phyloP scores from a whole-genome alignment of 2,113 vertebrate genomes.

The Tretioscincus oriximinensis region DNA sequence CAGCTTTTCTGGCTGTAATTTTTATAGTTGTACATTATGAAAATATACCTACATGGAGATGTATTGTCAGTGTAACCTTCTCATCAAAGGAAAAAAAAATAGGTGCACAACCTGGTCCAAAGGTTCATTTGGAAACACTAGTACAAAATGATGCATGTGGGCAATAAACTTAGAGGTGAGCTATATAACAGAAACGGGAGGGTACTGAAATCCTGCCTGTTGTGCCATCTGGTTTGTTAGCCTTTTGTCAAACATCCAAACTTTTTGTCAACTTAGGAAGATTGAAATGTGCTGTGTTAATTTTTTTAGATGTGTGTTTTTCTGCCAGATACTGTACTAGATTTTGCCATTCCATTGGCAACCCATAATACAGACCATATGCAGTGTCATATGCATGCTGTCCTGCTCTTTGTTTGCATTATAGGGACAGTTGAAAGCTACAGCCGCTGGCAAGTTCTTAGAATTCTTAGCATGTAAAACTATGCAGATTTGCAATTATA shows the following conservation, averaged over 20 bases:
- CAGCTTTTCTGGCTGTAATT: neutral
- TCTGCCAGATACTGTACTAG: neutral
- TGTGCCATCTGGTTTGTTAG: neutral
- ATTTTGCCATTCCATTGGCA: constrained; percentile 16
- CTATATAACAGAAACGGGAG: neutral
- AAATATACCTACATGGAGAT: too few relatives aligned
- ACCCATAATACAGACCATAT: neutral
- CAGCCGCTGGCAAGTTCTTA: constrained; percentile 30
- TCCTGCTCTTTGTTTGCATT: constrained; percentile 9
- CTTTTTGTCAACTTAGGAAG: neutral
- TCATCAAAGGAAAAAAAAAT: too few relatives aligned
- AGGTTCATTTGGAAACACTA: neutral
- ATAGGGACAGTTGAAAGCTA: constrained; percentile 5
- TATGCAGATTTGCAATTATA: constrained; percentile 45
- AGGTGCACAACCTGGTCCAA: neutral
- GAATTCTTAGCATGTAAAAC: constrained; percentile 32
- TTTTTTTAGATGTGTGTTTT: neutral
- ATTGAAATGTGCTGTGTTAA: neutral
- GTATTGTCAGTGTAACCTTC: neutral
- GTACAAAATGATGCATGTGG: neutral
- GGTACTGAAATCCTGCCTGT: neutral
- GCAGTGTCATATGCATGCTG: constrained; percentile 1
- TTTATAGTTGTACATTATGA: too few relatives aligned
- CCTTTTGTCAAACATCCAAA: neutral
- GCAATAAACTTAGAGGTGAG: neutral